phyloP scores from a whole-genome alignment of 2,797 vertebrate genomes.

The Gorsachius magnificus region DNA sequence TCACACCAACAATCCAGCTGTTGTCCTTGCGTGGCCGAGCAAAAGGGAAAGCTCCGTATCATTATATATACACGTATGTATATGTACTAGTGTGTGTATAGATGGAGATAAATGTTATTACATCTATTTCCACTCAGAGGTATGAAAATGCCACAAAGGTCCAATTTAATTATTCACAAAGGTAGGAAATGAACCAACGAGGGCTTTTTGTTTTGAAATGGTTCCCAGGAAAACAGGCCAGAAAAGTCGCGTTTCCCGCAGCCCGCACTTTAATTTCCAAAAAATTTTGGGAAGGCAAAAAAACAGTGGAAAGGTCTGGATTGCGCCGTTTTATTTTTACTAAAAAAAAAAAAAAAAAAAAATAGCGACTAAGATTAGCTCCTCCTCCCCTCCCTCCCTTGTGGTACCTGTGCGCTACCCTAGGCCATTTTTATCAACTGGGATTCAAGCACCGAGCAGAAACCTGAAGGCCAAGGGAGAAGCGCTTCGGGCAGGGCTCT shows the following conservation, averaged over 20 bases:
- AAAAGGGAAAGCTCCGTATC: not conserved
- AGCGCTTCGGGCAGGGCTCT: not conserved
- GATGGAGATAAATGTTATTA: not conserved
- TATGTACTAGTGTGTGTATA: accelerated
- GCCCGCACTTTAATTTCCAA: not conserved
- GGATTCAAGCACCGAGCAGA: not conserved
- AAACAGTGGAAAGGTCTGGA: not conserved
- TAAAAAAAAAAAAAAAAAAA: accelerated
- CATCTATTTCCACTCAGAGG: not conserved
- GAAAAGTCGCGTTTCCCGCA: not conserved
- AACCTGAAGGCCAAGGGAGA: not conserved
- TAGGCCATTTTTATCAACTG: not conserved
- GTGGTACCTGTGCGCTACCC: not conserved
- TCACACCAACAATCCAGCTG: not conserved
- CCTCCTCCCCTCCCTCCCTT: not conserved
- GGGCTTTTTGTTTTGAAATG: not conserved
- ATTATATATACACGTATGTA: accelerated
- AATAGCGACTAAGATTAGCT: accelerated
- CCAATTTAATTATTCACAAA: not conserved
- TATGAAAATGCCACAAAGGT: not conserved
- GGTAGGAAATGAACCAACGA: not conserved
- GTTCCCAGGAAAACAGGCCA: not conserved
- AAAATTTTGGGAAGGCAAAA: not conserved
- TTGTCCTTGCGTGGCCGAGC: not conserved
- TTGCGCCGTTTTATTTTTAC: not conserved